Conservation (phyloP, 1,140 invertebrate genomes). For the Ladona fulva region DNA sequence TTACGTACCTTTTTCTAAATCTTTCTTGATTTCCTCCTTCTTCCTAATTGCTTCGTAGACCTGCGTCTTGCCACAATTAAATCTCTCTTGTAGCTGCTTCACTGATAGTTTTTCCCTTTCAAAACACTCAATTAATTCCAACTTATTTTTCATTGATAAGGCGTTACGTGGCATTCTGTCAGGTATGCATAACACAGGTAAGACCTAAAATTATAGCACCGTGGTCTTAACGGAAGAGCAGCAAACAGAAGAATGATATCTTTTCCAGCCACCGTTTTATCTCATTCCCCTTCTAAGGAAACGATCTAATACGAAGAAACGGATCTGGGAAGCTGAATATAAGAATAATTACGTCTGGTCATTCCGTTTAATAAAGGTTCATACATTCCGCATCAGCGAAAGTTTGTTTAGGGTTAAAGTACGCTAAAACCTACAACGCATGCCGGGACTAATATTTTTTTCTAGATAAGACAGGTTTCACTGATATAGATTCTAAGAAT, state of each 20-base stretch:
- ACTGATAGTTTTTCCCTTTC: neutral
- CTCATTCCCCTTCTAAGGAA: no score
- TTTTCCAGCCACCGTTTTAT: no score
- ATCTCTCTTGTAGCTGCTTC: neutral
- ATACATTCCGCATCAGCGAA: no score
- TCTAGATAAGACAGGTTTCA: no score
- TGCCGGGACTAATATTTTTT: no score
- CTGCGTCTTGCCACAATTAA: neutral
- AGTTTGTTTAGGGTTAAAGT: no score
- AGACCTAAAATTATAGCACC: neutral
- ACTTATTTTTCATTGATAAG: neutral
- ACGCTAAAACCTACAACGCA: no score
- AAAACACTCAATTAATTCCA: neutral
- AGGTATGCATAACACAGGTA: neutral
- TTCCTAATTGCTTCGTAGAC: neutral
- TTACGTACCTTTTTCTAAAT: neutral
- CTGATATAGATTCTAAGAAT: no score
- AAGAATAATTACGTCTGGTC: no score
- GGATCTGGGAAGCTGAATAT: no score
- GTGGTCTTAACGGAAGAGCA: neutral
- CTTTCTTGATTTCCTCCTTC: neutral
- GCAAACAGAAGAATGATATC: neutral
- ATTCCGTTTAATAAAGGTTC: no score
- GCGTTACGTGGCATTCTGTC: neutral
- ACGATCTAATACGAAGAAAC: no score